These are phyloP conservation scores for Caranx melampygus DNA, from an alignment of 2,113 vertebrate genomes.

Conservation along the genomic window DNA sequence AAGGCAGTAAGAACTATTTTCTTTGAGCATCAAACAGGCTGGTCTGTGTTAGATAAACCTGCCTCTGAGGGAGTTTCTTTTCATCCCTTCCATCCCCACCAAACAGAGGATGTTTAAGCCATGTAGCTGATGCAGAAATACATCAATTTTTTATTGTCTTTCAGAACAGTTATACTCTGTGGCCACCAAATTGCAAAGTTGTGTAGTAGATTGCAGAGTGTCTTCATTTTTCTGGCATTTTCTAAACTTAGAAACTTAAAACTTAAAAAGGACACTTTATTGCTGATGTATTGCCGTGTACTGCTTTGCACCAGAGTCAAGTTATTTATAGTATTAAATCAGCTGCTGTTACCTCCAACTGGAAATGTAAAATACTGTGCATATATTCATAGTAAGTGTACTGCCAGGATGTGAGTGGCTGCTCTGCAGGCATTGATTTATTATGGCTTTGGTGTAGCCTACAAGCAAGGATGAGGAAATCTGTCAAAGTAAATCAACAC, in stretches of 20 bases:
- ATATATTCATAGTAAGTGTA: not conserved
- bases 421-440: not conserved
- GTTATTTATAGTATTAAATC: not conserved
- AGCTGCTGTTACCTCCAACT: not conserved
- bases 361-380: not conserved
- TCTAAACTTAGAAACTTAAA: not conserved
- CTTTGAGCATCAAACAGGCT: not conserved
- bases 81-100: not conserved
- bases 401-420: conserved; percentile 2
- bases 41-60: not conserved
- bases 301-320: not conserved
- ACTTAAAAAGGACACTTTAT: no score
- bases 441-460: not conserved
- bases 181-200: conserved; percentile 28
- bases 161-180: conserved; percentile 9
- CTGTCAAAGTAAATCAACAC: conserved; percentile 15
- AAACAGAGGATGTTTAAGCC: conserved; percentile 11
- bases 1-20: not conserved
- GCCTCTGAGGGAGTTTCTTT: conserved; percentile 1
- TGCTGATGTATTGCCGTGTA: not conserved
- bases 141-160: conserved; percentile 11
- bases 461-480: not conserved
- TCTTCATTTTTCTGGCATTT: not conserved
- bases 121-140: conserved; percentile 2
- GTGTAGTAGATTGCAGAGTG: not conserved